phyloP scores from a whole-genome alignment of 2,888 invertebrate genomes.

The Anagyrus pseudococci region DNA sequence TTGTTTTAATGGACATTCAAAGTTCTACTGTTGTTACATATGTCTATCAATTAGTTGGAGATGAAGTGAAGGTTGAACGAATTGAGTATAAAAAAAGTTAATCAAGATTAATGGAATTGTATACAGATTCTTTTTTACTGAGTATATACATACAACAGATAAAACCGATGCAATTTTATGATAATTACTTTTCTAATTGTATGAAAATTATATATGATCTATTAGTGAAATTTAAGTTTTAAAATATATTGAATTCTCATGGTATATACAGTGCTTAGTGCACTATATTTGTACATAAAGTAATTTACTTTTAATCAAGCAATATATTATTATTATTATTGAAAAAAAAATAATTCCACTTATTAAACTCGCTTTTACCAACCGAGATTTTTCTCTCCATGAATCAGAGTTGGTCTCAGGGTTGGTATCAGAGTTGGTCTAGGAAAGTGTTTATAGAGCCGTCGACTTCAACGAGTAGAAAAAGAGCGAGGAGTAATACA shows the following conservation, averaged over 20 bases:
- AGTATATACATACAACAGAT: slow-evolving; percentile 6
- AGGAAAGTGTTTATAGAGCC: no score
- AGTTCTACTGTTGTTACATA: slow-evolving; percentile 97
- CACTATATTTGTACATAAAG: slow-evolving; percentile 35
- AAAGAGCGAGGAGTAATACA: no score
- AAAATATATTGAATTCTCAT: no score
- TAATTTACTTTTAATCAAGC: slow-evolving; percentile 19
- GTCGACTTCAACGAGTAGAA: no score
- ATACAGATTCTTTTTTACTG: slow-evolving; percentile 22
- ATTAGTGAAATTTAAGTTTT: slow-evolving; percentile 24
- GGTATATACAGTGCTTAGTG: slow-evolving; percentile 19
- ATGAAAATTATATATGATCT: slow-evolving; percentile 12
- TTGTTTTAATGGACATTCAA: slow-evolving; percentile 99
- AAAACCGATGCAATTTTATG: not conserved
- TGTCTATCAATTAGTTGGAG: slow-evolving; percentile 95
- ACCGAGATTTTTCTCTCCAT: not conserved
- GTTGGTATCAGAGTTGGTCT: no score
- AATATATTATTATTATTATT: not conserved
- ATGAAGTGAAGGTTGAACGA: slow-evolving; percentile 98
- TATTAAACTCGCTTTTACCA: slow-evolving; percentile 7
- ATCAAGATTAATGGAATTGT: slow-evolving; percentile 41
- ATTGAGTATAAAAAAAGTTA: slow-evolving; percentile 95
- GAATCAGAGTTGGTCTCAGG: not conserved
- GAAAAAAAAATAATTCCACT: not conserved
- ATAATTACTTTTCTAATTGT: slow-evolving; percentile 32